phyloP scores from a whole-genome alignment of 2,888 invertebrate species.

The Trachelus stipa region DNA sequence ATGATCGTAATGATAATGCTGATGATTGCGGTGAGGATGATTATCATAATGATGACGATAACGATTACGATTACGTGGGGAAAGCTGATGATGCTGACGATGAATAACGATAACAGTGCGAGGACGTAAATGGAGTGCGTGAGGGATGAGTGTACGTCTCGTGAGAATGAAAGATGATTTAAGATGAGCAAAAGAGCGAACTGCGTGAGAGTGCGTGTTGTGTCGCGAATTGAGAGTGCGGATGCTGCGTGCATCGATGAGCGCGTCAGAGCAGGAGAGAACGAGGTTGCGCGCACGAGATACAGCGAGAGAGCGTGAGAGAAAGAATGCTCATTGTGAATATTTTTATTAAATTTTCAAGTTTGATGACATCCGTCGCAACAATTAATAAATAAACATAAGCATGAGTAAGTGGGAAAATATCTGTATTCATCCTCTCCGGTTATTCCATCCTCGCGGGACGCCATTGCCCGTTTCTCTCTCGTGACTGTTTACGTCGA shows the following conservation, averaged over 20 bases:
- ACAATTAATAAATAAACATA: constrained; percentile 66
- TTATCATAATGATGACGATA: not conserved
- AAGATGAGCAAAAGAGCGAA: not conserved
- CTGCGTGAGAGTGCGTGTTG: not conserved
- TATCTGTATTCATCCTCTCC: constrained; percentile 21
- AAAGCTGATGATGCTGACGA: not conserved
- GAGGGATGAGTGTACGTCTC: not conserved
- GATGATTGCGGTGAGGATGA: not conserved
- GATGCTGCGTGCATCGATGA: not conserved
- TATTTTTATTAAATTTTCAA: constrained; percentile 68
- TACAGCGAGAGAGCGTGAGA: constrained; percentile 44
- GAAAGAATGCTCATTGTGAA: constrained; percentile 66
- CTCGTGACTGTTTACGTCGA: not conserved
- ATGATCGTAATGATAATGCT: not conserved
- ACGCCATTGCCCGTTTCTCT: not conserved
- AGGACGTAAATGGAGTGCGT: not conserved
- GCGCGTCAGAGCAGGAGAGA: constrained; percentile 13
- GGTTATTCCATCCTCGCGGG: not conserved
- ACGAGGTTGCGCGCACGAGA: constrained; percentile 23
- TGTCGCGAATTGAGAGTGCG: not conserved
- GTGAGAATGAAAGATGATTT: not conserved
- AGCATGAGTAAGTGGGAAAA: constrained; percentile 56
- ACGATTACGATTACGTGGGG: not conserved
- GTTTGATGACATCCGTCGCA: constrained; percentile 66
- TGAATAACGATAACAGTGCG: not conserved